Evolutionary conservation across 2,113 vertebrate species (phyloP), one percentile per base, ranked within the genome.

Genomic region (Anthoscopus minutus): DNA sequence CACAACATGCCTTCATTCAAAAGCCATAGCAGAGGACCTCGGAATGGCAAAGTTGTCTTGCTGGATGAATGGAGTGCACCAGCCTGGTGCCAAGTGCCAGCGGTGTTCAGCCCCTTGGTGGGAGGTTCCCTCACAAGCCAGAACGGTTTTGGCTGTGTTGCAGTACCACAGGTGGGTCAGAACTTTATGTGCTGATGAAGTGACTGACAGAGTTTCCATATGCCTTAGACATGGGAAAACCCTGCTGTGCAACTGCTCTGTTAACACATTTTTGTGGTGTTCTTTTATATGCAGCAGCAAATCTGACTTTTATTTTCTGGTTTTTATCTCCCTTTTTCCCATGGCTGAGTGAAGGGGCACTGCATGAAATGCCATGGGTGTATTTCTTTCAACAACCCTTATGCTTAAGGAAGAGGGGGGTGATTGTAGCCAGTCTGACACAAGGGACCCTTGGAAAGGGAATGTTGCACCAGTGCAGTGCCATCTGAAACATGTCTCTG

Each of bases 41-140:
- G 58, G 66, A 65, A 44, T 0, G 0, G 31, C 0, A 1, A 64
- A 27, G 22, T n/a, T 80, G 27, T 45, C 48, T 69, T 51, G 40
- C 66, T 54, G 65, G 61, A 58, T 7, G 22, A n/a, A 54, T 25
- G 2, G 18, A 15, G 37, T 31, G 45, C 24, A 78, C 4, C 21
- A 42, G 31, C 25, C 40, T 1, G 2, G 15, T 67, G 48, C 73
- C 10, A 16, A 58, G 64, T 14, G 42, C 47, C 4, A 16, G 44
- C 10, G 4, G 50, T 1, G 6, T 73, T 81, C 60, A 17, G 19
- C 9, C 21, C 21, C 48, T 48, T 18, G 73, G 23, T 3, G 4
- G 4, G 7, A 69, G 35, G 23, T 22, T 42, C 40, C 38, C 20
- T 31, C 23, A 40, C 7, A 5, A 25, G 37, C 30, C 30, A 16